Evolutionary conservation across 2,797 vertebrate genomes (phyloP).

Genomic region (Enteromius paludinosus): DNA sequence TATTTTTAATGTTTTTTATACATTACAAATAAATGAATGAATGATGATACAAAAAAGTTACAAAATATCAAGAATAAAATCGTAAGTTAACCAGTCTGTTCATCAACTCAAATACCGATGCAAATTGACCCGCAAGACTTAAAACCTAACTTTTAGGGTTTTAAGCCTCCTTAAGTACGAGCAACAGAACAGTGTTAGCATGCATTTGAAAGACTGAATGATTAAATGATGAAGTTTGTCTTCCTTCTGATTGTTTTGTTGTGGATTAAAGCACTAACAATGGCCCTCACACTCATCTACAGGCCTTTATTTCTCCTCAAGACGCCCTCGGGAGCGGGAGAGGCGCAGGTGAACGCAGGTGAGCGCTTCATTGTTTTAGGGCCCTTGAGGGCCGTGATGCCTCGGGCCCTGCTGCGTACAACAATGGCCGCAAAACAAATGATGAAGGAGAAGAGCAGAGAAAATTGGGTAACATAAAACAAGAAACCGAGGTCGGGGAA

Average conservation of each 20-base stretch:
- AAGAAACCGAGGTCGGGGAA: constrained; percentile 65
- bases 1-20: background rate
- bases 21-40: background rate
- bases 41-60: background rate
- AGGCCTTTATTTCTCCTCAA: constrained; percentile 55
- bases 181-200: background rate
- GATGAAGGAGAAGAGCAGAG: constrained; percentile 51
- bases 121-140: background rate
- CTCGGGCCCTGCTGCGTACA: constrained; percentile 61
- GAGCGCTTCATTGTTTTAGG: constrained; percentile 61
- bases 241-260: constrained; percentile 32
- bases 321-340: constrained; percentile 52
- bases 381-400: constrained; percentile 41
- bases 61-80: background rate
- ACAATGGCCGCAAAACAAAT: constrained; percentile 65
- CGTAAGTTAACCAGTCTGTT: background rate
- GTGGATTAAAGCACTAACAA: constrained; percentile 37
- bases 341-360: constrained; percentile 77
- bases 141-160: background rate
- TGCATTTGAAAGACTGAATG: background rate
- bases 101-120: background rate
- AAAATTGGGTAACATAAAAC: constrained; percentile 68
- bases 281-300: constrained; percentile 58
- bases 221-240: constrained; percentile 5
- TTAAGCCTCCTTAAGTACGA: background rate